These are phyloP conservation scores for Leucozona laternaria DNA, from an alignment of 2,888 invertebrate species.

Conservation along the genomic window DNA sequence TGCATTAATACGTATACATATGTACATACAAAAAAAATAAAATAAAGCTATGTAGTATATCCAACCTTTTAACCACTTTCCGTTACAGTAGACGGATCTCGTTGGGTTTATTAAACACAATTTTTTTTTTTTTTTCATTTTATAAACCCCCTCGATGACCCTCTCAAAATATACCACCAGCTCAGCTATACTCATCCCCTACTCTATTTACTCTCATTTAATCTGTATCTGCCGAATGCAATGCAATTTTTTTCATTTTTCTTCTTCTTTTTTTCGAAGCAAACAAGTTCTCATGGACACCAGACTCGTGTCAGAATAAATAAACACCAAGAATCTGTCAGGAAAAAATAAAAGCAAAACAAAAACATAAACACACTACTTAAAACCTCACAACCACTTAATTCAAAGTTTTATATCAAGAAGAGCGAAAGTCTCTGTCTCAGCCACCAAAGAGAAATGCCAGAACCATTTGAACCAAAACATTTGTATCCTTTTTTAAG, in stretches of 20 bases:
- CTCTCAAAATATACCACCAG: slow-evolving; percentile 44
- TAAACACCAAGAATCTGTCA: slow-evolving; percentile 59
- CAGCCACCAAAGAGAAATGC: slow-evolving; percentile 30
- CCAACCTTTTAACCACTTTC: slow-evolving; percentile 32
- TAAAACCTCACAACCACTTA: slow-evolving; percentile 71
- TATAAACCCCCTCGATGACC: slow-evolving; percentile 41
- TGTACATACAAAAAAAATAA: not conserved
- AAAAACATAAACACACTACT: slow-evolving; percentile 36
- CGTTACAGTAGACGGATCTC: slow-evolving; percentile 38
- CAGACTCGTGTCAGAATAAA: slow-evolving; percentile 71
- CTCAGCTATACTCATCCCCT: slow-evolving; percentile 17
- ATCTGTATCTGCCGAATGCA: slow-evolving; percentile 10
- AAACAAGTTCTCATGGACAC: slow-evolving; percentile 64
- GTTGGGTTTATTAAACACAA: not conserved
- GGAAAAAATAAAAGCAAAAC: slow-evolving; percentile 2
- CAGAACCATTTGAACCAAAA: slow-evolving; percentile 57
- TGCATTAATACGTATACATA: not conserved
- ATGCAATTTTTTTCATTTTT: slow-evolving; percentile 43
- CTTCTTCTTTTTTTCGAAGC: slow-evolving; percentile 5
- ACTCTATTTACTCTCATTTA: slow-evolving; percentile 22
- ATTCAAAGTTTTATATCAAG: slow-evolving; percentile 51
- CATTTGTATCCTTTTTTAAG: slow-evolving; percentile 53
- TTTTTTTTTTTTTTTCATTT: not conserved
- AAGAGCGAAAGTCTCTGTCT: slow-evolving; percentile 22
- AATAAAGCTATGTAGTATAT: slow-evolving; percentile 3